A percentile compares a stretch with the other conserved stretches of the same genome.
phyloP scores from a whole-genome alignment of 2,888 invertebrate species.

The Philereme vetulata region DNA sequence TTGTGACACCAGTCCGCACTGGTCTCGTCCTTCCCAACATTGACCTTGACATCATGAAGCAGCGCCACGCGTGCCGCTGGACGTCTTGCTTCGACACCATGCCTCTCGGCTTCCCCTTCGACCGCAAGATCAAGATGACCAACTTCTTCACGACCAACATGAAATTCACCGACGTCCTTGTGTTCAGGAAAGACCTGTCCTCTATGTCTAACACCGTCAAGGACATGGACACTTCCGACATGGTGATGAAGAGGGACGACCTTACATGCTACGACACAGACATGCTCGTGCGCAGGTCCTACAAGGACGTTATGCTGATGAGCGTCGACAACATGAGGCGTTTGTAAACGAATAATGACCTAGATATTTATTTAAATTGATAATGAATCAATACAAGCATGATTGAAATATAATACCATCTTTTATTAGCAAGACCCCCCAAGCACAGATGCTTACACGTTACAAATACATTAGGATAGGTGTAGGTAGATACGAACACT shows the following conservation, averaged over 20 bases:
- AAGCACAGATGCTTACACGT: not conserved
- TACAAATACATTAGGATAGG: not conserved
- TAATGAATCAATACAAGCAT: slow-evolving; percentile 30
- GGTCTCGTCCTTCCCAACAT: slow-evolving; percentile 72
- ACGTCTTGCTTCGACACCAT: slow-evolving; percentile 84
- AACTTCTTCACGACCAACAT: slow-evolving; percentile 87
- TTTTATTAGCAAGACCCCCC: slow-evolving; percentile 20
- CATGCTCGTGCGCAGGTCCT: slow-evolving; percentile 64
- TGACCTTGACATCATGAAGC: slow-evolving; percentile 75
- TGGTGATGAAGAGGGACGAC: slow-evolving; percentile 75
- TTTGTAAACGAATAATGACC: slow-evolving; percentile 47
- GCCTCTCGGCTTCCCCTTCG: slow-evolving; percentile 90
- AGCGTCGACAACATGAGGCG: slow-evolving; percentile 65
- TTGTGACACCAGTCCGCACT: slow-evolving; percentile 82
- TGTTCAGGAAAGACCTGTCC: slow-evolving; percentile 84
- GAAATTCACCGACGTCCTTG: slow-evolving; percentile 85
- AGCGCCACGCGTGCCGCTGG: slow-evolving; percentile 81
- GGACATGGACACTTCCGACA: slow-evolving; percentile 64
- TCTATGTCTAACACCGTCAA: slow-evolving; percentile 60
- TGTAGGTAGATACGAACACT: not conserved
- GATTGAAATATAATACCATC: slow-evolving; percentile 10
- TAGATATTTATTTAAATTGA: slow-evolving; percentile 26
- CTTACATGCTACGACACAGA: slow-evolving; percentile 70
- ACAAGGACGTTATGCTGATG: slow-evolving; percentile 73
- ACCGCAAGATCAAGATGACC: slow-evolving; percentile 85